Percentiles rank a stretch among this genome's conserved stretches.
phyloP scores from a whole-genome alignment of 2,888 invertebrate species.

The Laspeyria flexula region DNA sequence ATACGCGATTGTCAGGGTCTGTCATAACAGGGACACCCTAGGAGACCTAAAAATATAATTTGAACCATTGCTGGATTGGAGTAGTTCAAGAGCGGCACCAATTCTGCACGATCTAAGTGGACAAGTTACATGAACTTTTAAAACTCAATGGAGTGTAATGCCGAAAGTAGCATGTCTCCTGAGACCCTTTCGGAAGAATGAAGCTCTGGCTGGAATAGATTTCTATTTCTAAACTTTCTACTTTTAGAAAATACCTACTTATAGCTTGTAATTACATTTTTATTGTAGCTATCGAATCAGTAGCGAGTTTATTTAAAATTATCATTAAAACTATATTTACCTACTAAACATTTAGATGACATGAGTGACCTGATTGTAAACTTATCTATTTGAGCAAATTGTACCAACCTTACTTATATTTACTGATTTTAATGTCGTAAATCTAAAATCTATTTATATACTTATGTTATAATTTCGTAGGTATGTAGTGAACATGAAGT shows the following conservation, averaged over 20 bases:
- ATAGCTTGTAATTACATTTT: conserved; percentile 33
- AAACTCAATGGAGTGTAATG: too few species aligned
- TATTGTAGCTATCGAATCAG: conserved; percentile 23
- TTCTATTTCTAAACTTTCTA: conserved; percentile 45
- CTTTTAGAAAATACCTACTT: conserved; percentile 24
- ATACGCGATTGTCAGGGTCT: not conserved
- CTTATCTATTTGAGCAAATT: not conserved
- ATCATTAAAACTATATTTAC: conserved; percentile 26
- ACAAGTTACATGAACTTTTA: too few species aligned
- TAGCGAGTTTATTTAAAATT: conserved; percentile 34
- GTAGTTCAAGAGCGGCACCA: too few species aligned
- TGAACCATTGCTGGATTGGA: too few species aligned
- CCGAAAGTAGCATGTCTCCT: not conserved
- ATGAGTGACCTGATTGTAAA: conserved; percentile 23
- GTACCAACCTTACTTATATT: not conserved
- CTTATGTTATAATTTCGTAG: not conserved
- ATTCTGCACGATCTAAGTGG: too few species aligned
- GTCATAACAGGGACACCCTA: too few species aligned
- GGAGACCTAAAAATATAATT: too few species aligned
- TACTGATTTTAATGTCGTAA: not conserved
- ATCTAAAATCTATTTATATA: not conserved
- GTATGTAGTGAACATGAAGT: not conserved
- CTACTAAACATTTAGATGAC: conserved; percentile 17
- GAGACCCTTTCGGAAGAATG: conserved; percentile 26
- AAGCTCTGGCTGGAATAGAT: conserved; percentile 63